Conservation (phyloP, 2,888 invertebrate species). For the Osmoderma eremita region DNA sequence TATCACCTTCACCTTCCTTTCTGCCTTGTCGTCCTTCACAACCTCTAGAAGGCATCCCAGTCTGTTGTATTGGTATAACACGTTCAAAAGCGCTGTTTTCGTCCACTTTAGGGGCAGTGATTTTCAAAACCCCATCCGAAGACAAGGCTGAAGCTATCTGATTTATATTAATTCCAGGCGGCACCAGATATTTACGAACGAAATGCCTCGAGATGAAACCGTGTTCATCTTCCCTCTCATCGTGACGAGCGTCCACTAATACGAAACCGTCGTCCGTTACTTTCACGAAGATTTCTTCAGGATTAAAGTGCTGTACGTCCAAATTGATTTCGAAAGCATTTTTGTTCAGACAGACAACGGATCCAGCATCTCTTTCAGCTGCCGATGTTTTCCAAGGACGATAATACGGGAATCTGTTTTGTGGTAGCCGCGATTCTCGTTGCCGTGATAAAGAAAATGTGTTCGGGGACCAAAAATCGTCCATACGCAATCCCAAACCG, state of each 20-base stretch:
- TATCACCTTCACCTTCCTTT: conserved; percentile 7
- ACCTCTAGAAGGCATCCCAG: conserved; percentile 13
- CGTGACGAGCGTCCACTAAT: conserved; percentile 28
- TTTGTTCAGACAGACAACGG: neutral
- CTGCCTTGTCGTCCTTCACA: neutral
- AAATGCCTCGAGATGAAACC: conserved; percentile 36
- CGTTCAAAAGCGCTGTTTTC: neutral
- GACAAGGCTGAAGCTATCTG: conserved; percentile 18
- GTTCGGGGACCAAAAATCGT: conserved; percentile 19
- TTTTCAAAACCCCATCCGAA: conserved; percentile 31
- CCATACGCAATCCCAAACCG: conserved; percentile 5
- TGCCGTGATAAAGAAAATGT: neutral
- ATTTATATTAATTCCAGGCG: conserved; percentile 24
- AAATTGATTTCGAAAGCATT: conserved; percentile 31
- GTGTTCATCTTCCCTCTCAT: conserved; percentile 29
- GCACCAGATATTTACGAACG: conserved; percentile 31
- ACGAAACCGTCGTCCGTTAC: conserved; percentile 25
- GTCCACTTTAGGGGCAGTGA: conserved; percentile 30
- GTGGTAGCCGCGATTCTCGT: neutral
- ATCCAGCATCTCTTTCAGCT: neutral
- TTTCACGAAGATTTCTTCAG: conserved; percentile 37
- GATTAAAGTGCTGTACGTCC: conserved; percentile 32
- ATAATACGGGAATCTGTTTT: neutral
- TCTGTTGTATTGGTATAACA: conserved; percentile 23
- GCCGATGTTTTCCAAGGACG: conserved; percentile 19